These are phyloP conservation scores for Portunus trituberculatus DNA, from an alignment of 1,140 invertebrate genomes.

Conservation along the genomic window DNA sequence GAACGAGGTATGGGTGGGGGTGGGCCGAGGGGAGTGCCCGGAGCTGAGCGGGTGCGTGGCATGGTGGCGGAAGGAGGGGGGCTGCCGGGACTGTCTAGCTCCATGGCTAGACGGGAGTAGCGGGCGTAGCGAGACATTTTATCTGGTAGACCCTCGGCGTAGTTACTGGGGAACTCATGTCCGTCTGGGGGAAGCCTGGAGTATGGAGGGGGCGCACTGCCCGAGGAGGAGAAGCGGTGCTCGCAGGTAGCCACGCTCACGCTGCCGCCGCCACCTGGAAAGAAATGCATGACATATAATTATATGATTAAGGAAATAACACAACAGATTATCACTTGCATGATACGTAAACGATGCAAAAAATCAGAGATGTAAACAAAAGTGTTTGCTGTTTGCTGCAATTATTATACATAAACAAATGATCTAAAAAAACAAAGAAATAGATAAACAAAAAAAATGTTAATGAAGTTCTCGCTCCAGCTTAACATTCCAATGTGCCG, in stretches of 20 bases:
- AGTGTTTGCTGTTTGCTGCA: neutral
- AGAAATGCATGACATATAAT: neutral
- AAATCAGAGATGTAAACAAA: neutral
- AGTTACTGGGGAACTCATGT: constrained; percentile 91
- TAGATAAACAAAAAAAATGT: constrained; percentile 10
- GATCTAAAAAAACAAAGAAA: neutral
- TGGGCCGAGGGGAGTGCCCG: constrained; percentile 64
- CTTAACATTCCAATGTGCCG: constrained; percentile 14
- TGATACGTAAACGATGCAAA: neutral
- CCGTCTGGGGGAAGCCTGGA: constrained; percentile 92
- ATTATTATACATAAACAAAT: constrained; percentile 2
- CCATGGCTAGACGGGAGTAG: constrained; percentile 70
- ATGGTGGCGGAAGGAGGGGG: constrained; percentile 60
- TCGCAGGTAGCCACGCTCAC: constrained; percentile 81
- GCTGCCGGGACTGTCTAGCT: constrained; percentile 77
- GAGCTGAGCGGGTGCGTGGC: constrained; percentile 66
- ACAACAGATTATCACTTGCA: neutral
- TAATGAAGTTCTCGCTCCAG: neutral
- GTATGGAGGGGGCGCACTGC: constrained; percentile 79
- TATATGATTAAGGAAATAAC: neutral
- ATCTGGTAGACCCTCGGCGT: constrained; percentile 83
- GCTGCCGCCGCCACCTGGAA: constrained; percentile 60
- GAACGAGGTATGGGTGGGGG: constrained; percentile 66
- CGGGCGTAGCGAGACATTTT: constrained; percentile 70
- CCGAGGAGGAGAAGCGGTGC: constrained; percentile 78